Conservation (phyloP, 2,888 invertebrate genomes). For the Sesia apiformis region DNA sequence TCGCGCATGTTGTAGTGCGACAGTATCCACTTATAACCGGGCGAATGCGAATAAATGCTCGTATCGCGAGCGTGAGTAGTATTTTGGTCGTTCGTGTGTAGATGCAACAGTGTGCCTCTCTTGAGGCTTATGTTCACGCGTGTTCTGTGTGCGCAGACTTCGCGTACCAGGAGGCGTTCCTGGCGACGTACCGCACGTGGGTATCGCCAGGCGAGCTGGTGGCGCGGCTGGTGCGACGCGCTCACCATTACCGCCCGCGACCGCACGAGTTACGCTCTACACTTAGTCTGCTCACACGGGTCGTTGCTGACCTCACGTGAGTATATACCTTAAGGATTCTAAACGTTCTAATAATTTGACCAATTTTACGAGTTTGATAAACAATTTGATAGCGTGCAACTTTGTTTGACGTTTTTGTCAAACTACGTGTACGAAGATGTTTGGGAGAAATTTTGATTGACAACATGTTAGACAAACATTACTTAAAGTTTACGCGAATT, state of each 20-base stretch:
- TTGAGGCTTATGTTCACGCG: no score
- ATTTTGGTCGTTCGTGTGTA: no score
- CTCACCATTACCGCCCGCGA: conserved; percentile 78
- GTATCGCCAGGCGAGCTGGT: conserved; percentile 90
- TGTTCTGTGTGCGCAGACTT: conserved; percentile 76
- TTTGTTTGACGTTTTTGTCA: no score
- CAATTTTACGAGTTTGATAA: no score
- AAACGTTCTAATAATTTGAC: no score
- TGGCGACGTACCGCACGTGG: conserved; percentile 98
- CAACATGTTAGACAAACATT: no score
- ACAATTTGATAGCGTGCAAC: no score
- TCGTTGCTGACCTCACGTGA: conserved; percentile 97
- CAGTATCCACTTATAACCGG: neutral
- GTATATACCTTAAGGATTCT: conserved; percentile 31
- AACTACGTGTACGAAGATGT: no score
- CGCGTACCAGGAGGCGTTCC: conserved; percentile 97
- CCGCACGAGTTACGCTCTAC: conserved; percentile 84
- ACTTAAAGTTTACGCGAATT: neutral
- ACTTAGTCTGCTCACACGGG: conserved; percentile 94
- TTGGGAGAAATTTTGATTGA: no score
- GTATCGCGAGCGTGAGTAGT: neutral
- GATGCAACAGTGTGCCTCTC: no score
- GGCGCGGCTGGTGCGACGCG: conserved; percentile 84
- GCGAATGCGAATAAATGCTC: neutral
- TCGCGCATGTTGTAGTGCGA: no score